These are phyloP conservation scores for Drosophila guanche DNA, from an alignment of 1,140 invertebrate genomes.

Conservation along the genomic window DNA sequence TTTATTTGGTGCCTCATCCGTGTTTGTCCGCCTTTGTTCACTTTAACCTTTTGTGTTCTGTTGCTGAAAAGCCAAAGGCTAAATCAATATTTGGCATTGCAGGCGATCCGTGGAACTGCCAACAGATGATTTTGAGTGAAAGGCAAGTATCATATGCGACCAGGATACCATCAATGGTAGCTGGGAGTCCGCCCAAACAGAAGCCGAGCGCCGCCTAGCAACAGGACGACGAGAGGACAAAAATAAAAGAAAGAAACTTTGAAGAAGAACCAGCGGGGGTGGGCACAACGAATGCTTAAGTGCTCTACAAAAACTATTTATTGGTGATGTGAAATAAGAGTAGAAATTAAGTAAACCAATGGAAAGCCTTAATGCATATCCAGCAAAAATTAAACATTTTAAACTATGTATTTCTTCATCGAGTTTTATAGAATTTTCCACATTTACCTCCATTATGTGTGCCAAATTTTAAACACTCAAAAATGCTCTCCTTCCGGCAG, in stretches of 20 bases:
- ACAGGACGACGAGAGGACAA: constrained; percentile 43
- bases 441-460: not conserved
- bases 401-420: no score
- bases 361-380: no score
- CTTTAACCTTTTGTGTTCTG: constrained; percentile 40
- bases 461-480: no score
- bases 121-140: constrained; percentile 17
- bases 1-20: constrained; percentile 43
- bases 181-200: constrained; percentile 21
- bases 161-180: not conserved
- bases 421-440: no score
- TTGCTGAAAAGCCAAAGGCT: constrained; percentile 36
- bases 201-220: constrained; percentile 55
- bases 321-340: no score
- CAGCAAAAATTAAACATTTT: no score
- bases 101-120: constrained; percentile 5
- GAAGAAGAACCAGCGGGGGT: no score
- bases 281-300: no score
- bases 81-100: constrained; percentile 65
- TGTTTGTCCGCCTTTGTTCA: constrained; percentile 49
- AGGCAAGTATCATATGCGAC: constrained; percentile 11
- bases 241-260: constrained; percentile 12
- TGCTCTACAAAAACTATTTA: no score
- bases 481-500: no score
- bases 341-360: no score